Conservation (phyloP, 2,888 invertebrate species). For the Spodoptera picta region DNA sequence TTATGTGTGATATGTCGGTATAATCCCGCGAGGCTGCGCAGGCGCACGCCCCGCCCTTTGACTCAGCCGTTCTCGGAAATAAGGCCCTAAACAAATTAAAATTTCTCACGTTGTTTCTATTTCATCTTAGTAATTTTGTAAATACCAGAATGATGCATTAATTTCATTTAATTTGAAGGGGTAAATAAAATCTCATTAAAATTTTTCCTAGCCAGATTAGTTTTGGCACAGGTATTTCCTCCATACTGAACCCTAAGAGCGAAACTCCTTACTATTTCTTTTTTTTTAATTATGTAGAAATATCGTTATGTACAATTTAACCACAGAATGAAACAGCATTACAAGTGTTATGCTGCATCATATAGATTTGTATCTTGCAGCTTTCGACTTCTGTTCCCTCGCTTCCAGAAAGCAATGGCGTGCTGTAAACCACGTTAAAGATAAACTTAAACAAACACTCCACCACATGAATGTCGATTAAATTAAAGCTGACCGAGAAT, state of each 20-base stretch:
- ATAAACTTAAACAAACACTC: conserved; percentile 14
- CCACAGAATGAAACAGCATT: too few species aligned
- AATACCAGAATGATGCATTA: conserved; percentile 17
- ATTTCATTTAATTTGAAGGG: background rate
- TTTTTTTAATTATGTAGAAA: background rate
- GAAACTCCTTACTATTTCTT: too few species aligned
- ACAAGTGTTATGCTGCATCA: background rate
- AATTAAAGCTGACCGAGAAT: conserved; percentile 8
- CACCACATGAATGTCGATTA: conserved; percentile 12
- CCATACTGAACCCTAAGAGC: too few species aligned
- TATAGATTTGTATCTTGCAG: conserved; percentile 24
- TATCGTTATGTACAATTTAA: background rate
- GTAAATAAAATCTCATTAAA: background rate
- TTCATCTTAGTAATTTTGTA: conserved; percentile 22
- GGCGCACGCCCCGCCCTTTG: conserved; percentile 62
- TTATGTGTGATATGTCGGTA: conserved; percentile 56
- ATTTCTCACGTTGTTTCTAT: conserved; percentile 26
- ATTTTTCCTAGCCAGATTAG: too few species aligned
- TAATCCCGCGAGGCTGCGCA: conserved; percentile 51
- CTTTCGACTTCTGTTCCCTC: conserved; percentile 21
- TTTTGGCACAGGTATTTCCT: too few species aligned
- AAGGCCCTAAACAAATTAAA: conserved; percentile 37
- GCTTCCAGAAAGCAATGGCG: conserved; percentile 15
- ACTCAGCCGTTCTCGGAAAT: conserved; percentile 58
- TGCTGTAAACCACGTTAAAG: conserved; percentile 19